Conservation (phyloP, 2,797 vertebrate genomes). For the Xenentodon cancila region DNA sequence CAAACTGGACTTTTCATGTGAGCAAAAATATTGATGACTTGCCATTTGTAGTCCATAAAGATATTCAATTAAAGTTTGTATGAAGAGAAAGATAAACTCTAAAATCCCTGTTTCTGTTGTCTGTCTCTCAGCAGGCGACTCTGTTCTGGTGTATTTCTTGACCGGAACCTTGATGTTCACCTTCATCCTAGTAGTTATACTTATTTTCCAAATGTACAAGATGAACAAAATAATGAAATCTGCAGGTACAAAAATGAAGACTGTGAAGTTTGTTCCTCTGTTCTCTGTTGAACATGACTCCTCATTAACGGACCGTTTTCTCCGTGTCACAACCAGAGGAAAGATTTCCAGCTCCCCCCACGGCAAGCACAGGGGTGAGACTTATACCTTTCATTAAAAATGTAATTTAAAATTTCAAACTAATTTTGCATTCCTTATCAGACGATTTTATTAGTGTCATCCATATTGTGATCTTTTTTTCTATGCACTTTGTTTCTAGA, state of each 20-base stretch:
- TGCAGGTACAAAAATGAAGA: not conserved
- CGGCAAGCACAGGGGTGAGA: slow-evolving; percentile 6
- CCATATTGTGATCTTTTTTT: rapidly evolving
- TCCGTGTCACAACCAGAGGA: slow-evolving; percentile 2
- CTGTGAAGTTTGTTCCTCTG: too few species aligned
- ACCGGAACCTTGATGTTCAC: too few species aligned
- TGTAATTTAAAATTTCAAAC: not conserved
- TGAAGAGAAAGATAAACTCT: not conserved
- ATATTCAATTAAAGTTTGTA: too few species aligned
- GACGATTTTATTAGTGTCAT: not conserved
- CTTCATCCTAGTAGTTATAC: too few species aligned
- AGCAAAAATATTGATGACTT: too few species aligned
- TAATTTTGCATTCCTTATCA: not conserved
- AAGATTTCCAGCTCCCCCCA: not conserved
- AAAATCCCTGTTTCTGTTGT: not conserved
- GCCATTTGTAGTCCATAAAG: too few species aligned
- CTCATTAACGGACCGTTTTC: not conserved
- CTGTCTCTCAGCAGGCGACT: too few species aligned
- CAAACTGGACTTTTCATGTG: too few species aligned
- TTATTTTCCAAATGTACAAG: slow-evolving; percentile 7
- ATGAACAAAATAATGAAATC: not conserved
- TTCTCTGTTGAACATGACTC: rapidly evolving
- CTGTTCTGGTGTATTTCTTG: too few species aligned
- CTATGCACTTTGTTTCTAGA: rapidly evolving
- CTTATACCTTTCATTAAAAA: too few species aligned